A percentile compares a stretch with the other conserved stretches of the same genome.
phyloP scores from a whole-genome alignment of 2,113 vertebrate species.

The Prunella himalayana region DNA sequence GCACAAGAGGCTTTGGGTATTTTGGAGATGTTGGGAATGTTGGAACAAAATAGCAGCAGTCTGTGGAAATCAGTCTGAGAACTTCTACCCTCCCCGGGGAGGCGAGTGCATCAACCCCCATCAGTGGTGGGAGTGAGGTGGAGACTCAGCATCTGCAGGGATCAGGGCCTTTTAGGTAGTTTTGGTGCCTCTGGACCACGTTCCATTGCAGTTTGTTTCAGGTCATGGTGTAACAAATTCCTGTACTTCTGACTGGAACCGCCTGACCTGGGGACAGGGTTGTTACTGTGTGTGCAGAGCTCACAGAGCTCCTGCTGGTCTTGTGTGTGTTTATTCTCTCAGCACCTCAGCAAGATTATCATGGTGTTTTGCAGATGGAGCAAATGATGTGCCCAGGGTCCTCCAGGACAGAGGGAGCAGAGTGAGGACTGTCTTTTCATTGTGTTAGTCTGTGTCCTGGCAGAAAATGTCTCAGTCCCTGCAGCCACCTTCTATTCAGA shows the following conservation, averaged over 20 bases:
- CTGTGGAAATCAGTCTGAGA: slow-evolving; percentile 59
- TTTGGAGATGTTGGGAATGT: slow-evolving; percentile 60
- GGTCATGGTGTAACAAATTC: not conserved
- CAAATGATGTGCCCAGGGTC: not conserved
- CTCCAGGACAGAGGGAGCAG: not conserved
- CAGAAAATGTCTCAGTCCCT: not conserved
- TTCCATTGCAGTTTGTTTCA: not conserved
- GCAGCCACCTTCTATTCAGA: not conserved
- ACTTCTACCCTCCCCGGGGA: not conserved
- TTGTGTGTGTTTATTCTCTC: not conserved
- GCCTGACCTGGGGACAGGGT: not conserved
- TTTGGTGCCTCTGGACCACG: not conserved
- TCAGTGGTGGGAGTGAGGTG: not conserved
- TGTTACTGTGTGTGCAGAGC: not conserved
- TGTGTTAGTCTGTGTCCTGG: not conserved
- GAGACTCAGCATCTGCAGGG: not conserved
- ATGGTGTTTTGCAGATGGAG: not conserved
- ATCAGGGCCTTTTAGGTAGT: not conserved
- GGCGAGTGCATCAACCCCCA: not conserved
- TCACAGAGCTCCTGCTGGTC: not conserved
- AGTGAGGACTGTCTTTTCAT: not conserved
- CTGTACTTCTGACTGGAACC: not conserved
- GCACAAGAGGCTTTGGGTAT: slow-evolving; percentile 60
- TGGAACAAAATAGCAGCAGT: slow-evolving; percentile 23
- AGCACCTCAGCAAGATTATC: not conserved